Conservation (phyloP, 2,888 invertebrate species). For the Holacanthella duospinosa region DNA sequence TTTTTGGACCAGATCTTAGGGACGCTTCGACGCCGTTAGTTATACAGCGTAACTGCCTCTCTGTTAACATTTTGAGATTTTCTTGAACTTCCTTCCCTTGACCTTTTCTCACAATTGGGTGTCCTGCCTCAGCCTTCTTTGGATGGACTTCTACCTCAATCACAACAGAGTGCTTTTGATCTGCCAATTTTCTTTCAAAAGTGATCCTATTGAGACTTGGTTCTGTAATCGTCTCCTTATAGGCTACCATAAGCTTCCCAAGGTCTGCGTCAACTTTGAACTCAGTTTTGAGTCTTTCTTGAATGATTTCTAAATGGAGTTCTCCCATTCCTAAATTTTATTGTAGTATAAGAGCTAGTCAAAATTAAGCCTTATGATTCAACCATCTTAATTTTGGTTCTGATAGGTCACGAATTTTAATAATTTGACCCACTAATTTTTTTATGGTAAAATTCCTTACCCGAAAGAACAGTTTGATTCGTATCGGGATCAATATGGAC, state of each 20-base stretch:
- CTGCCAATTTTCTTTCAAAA: conserved; percentile 56
- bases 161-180: conserved; percentile 28
- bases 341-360: conserved; percentile 18
- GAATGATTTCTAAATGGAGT: conserved; percentile 86
- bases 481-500: conserved; percentile 65
- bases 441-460: conserved; percentile 43
- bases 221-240: conserved; percentile 61
- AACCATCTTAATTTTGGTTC: neutral
- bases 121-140: conserved; percentile 39
- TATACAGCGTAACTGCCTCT: conserved; percentile 58
- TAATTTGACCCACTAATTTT: conserved; percentile 3
- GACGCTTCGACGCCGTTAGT: conserved; percentile 60
- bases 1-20: conserved; percentile 67
- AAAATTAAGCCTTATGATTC: conserved; percentile 3
- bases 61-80: conserved; percentile 55
- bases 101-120: conserved; percentile 42
- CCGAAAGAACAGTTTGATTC: conserved; percentile 74
- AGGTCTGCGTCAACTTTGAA: conserved; percentile 84
- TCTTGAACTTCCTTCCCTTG: conserved; percentile 39
- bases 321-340: conserved; percentile 78
- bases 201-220: conserved; percentile 44
- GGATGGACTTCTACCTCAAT: conserved; percentile 28
- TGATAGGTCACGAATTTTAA: too few species aligned
- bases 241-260: conserved; percentile 84
- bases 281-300: conserved; percentile 73